Percentiles rank a stretch among this genome's conserved stretches.
phyloP scores from a whole-genome alignment of 2,888 invertebrate genomes.

The Trissolcus japonicus region DNA sequence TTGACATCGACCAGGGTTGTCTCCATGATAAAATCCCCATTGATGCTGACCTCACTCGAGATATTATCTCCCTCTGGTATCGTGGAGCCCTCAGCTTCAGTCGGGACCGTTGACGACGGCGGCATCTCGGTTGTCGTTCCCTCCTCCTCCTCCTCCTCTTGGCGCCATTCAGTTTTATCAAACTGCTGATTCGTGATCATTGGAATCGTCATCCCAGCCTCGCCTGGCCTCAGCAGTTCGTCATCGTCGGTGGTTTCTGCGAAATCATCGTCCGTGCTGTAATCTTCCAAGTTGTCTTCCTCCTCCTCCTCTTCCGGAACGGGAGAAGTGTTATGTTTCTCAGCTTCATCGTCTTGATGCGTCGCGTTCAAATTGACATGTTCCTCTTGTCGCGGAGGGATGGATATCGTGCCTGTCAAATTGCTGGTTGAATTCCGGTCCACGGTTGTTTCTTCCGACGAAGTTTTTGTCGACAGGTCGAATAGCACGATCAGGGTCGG shows the following conservation, averaged over 20 bases:
- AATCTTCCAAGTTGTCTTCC: constrained; percentile 55
- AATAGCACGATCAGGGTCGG: constrained; percentile 61
- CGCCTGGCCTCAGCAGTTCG: constrained; percentile 69
- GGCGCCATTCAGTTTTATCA: constrained; percentile 32
- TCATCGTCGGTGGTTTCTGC: constrained; percentile 64
- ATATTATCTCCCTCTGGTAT: constrained; percentile 61
- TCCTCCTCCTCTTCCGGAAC: constrained; percentile 45
- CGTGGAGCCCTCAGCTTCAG: constrained; percentile 45
- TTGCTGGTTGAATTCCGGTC: constrained; percentile 52
- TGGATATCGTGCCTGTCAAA: constrained; percentile 14
- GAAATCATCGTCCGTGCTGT: constrained; percentile 64
- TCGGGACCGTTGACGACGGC: constrained; percentile 19
- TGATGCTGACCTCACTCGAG: constrained; percentile 67
- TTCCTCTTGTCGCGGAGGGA: constrained; percentile 41
- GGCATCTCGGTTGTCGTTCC: constrained; percentile 11
- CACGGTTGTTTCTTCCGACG: constrained; percentile 49
- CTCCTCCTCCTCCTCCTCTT: constrained; percentile 15
- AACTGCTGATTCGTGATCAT: constrained; percentile 47
- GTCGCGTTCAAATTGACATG: constrained; percentile 8
- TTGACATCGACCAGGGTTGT: constrained; percentile 67
- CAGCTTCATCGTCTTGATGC: constrained; percentile 44
- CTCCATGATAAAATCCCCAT: constrained; percentile 66
- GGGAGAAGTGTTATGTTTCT: too few relatives aligned
- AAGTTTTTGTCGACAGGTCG: constrained; percentile 61
- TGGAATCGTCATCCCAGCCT: constrained; percentile 68